Percentiles rank a stretch among this genome's conserved stretches.
phyloP scores from a whole-genome alignment of 2,888 invertebrate species.

The Pterostichus madidus region DNA sequence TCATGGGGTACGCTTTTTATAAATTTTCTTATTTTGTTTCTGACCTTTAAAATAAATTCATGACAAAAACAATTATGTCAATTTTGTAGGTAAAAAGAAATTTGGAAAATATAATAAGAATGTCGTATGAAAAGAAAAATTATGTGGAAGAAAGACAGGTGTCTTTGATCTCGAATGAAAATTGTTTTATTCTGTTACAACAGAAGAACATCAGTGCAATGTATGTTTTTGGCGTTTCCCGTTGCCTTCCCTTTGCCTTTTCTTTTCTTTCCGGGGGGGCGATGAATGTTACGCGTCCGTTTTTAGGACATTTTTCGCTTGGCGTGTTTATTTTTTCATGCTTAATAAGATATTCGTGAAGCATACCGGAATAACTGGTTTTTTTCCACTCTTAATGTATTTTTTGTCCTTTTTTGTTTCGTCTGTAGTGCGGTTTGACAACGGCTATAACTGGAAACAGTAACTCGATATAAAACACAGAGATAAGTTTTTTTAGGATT shows the following conservation, averaged over 20 bases:
- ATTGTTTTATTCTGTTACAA: conserved; percentile 47
- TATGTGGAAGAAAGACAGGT: conserved; percentile 14
- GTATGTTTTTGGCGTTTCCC: conserved; percentile 30
- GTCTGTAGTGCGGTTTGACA: conserved; percentile 54
- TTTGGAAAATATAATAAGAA: too few relatives aligned
- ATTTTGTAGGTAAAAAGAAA: too few relatives aligned
- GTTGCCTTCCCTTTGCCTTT: background rate
- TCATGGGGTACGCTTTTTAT: too few relatives aligned
- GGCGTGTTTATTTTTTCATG: conserved; percentile 65
- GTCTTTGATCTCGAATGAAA: conserved; percentile 42
- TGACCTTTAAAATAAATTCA: too few relatives aligned
- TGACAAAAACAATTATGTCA: too few relatives aligned
- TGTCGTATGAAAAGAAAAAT: too few relatives aligned
- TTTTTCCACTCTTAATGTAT: conserved; percentile 59
- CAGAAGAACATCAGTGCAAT: conserved; percentile 43
- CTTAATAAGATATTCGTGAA: conserved; percentile 63
- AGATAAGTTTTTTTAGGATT: conserved; percentile 53
- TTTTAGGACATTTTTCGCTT: conserved; percentile 59
- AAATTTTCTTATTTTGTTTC: too few relatives aligned
- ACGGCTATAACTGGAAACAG: conserved; percentile 34
- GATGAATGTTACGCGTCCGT: conserved; percentile 53
- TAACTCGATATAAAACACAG: conserved; percentile 43
- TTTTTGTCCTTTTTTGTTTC: conserved; percentile 57
- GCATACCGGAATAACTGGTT: conserved; percentile 60
- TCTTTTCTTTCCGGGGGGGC: conserved; percentile 45